phyloP scores from a whole-genome alignment of 2,113 vertebrate genomes.

The Erythrocercus mccallii region DNA sequence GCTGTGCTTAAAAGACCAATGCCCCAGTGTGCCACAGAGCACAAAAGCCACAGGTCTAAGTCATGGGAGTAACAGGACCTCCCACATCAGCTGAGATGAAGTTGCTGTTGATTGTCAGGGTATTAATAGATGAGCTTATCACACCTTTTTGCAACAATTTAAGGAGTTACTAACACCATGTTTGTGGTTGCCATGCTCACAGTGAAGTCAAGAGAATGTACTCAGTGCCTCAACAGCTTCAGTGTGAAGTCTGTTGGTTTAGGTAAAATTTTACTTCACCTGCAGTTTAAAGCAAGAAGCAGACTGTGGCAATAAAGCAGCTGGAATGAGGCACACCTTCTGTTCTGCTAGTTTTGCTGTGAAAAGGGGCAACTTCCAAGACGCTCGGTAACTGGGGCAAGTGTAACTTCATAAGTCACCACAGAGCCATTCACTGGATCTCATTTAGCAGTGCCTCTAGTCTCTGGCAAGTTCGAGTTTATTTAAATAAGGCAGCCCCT shows the following conservation, averaged over 20 bases:
- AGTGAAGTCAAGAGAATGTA: not conserved
- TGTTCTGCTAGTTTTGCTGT: not conserved
- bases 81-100: not conserved
- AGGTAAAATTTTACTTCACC: not conserved
- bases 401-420: not conserved
- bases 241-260: not conserved
- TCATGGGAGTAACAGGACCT: not conserved
- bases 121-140: not conserved
- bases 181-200: not conserved
- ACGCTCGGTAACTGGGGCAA: not conserved
- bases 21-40: not conserved
- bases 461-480: not conserved
- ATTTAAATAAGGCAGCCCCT: not conserved
- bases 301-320: not conserved
- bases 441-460: not conserved
- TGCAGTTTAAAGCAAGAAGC: not conserved
- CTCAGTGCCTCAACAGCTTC: not conserved
- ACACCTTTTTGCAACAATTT: not conserved
- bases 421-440: not conserved
- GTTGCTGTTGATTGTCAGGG: not conserved
- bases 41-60: not conserved
- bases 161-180: not conserved
- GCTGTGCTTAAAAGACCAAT: not conserved
- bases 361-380: not conserved
- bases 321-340: not conserved